These are phyloP conservation scores for Ciconia boyciana DNA, from an alignment of 2,113 vertebrate species.

Conservation along the genomic window DNA sequence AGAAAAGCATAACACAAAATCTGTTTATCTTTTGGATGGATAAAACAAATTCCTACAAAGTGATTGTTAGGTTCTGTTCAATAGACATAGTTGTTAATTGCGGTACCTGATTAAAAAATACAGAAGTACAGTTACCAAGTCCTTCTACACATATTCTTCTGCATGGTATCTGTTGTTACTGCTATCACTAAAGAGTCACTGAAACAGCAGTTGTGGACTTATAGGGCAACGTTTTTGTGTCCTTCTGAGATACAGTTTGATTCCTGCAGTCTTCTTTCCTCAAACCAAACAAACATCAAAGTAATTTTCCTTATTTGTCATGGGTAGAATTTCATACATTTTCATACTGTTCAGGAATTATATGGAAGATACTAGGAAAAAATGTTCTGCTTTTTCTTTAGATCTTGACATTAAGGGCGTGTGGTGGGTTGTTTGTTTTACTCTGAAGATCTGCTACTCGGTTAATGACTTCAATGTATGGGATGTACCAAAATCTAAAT, in stretches of 20 bases:
- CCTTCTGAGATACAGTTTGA: neutral
- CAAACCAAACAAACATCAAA: neutral
- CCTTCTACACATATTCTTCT: neutral
- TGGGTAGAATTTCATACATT: neutral
- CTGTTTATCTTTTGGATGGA: neutral
- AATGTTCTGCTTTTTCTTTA: neutral
- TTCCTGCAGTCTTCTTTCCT: neutral
- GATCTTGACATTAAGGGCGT: rapidly evolving
- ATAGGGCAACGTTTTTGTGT: neutral
- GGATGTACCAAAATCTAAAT: neutral
- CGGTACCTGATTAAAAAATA: neutral
- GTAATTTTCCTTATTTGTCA: neutral
- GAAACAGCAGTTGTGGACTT: neutral
- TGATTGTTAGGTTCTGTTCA: neutral
- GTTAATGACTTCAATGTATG: neutral
- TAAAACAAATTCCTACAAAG: neutral
- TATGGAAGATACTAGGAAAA: neutral
- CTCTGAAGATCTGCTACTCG: neutral
- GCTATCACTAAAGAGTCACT: neutral
- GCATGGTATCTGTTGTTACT: neutral
- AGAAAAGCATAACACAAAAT: neutral
- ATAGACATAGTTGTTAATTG: neutral
- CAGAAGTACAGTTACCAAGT: neutral
- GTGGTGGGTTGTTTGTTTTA: neutral
- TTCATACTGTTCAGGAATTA: neutral